A percentile compares a stretch with the other conserved stretches of the same genome.
Evolutionary conservation across 2,113 vertebrate genomes (phyloP).

Genomic region (Nansenia antarctica): DNA sequence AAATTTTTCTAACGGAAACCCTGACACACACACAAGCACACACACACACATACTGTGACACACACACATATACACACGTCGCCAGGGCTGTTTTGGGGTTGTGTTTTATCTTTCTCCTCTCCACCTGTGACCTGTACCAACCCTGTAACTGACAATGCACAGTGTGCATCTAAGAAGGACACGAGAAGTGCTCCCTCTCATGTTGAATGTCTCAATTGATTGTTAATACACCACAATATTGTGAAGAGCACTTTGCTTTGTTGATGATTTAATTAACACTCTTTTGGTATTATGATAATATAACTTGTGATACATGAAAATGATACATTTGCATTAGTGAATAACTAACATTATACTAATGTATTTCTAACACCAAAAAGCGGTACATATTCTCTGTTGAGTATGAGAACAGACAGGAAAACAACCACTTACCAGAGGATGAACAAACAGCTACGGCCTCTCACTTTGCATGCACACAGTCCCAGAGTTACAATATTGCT

Average conservation of each 20-base stretch:
- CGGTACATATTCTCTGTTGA: no score
- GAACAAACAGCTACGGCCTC: no score
- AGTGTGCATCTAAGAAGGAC: conserved; percentile 11
- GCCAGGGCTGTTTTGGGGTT: conserved; percentile 5
- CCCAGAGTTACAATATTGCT: no score
- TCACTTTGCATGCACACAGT: no score
- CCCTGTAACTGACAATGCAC: conserved; percentile 2
- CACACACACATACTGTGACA: no score
- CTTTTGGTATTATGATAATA: background rate
- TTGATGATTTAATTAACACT: conserved; percentile 9
- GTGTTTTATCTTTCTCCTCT: background rate
- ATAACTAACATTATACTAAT: background rate
- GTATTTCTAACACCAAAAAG: no score
- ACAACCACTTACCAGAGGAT: no score
- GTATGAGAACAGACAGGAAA: no score
- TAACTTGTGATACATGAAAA: conserved; percentile 3
- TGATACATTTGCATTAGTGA: background rate
- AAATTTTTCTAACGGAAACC: conserved; percentile 22
- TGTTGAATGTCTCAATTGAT: background rate
- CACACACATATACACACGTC: background rate
- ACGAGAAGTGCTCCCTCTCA: conserved; percentile 9
- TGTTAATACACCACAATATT: conserved; percentile 1
- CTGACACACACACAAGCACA: background rate
- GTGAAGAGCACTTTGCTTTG: conserved; percentile 7
- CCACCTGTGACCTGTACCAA: conserved; percentile 17